Conservation (phyloP, 2,797 vertebrate species). For the Enoplosus armatus region DNA sequence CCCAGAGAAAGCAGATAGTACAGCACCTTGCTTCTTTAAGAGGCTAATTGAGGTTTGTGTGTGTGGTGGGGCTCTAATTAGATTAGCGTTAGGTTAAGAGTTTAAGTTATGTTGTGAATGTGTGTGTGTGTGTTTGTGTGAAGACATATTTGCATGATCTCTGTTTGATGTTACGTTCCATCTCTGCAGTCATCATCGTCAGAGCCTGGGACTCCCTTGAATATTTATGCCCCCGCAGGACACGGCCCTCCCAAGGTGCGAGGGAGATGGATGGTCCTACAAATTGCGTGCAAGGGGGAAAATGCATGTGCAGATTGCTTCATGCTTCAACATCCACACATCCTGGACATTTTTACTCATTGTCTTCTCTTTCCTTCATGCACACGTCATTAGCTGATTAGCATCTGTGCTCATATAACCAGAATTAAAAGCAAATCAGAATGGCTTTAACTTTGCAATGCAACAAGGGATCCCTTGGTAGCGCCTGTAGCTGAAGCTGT, state of each 20-base stretch:
- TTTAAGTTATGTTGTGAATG: too few relatives aligned
- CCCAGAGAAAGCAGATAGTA: neutral
- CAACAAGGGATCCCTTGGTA: neutral
- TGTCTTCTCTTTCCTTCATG: neutral
- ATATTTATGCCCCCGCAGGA: constrained; percentile 9
- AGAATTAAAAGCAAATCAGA: too few relatives aligned
- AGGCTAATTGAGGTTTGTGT: neutral
- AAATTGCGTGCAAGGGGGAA: neutral
- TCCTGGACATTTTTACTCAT: neutral
- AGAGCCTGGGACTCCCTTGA: neutral
- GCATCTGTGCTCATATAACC: neutral
- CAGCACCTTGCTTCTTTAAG: neutral
- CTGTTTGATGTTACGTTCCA: neutral
- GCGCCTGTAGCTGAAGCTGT: neutral
- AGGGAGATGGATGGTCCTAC: neutral
- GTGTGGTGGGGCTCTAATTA: too few relatives aligned
- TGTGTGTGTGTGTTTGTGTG: neutral
- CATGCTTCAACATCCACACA: neutral
- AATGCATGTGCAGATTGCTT: neutral
- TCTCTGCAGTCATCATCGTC: too few relatives aligned
- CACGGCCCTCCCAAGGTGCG: neutral
- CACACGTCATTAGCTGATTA: too few relatives aligned
- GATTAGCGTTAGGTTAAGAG: too few relatives aligned
- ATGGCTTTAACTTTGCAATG: too few relatives aligned
- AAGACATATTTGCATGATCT: neutral